Percentiles rank a stretch among this genome's conserved stretches.
Conservation (phyloP, 2,113 vertebrate genomes). For the Falco punctatus region DNA sequence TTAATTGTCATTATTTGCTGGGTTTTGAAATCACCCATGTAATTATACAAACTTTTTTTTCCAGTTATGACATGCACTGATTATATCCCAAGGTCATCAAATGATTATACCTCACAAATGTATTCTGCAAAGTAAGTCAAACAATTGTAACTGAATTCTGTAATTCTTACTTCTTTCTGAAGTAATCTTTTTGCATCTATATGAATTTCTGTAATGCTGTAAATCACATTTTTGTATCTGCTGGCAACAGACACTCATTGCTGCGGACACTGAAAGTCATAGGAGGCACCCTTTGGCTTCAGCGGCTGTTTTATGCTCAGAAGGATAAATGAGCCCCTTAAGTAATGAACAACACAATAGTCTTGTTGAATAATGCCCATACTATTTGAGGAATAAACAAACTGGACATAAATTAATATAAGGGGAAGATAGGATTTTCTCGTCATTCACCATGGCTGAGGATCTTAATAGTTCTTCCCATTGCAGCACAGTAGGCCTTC, state of each 20-base stretch:
- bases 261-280: background rate
- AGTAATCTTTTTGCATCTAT: background rate
- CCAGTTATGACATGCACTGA: constrained; percentile 84
- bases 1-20: constrained; percentile 21
- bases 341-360: background rate
- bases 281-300: background rate
- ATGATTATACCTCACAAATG: constrained; percentile 85
- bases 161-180: background rate
- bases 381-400: background rate
- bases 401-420: background rate
- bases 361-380: background rate
- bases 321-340: background rate
- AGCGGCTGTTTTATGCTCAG: background rate
- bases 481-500: background rate
- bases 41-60: constrained; percentile 39
- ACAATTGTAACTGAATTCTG: constrained; percentile 21
- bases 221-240: background rate
- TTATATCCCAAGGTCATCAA: constrained; percentile 82
- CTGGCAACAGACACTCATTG: background rate
- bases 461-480: background rate
- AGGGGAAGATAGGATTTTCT: background rate
- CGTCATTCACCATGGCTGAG: background rate
- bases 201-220: background rate
- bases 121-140: constrained; percentile 86
- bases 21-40: background rate